Evolutionary conservation across 1,140 invertebrate species (phyloP).

Genomic region (Gryon sp.): DNA sequence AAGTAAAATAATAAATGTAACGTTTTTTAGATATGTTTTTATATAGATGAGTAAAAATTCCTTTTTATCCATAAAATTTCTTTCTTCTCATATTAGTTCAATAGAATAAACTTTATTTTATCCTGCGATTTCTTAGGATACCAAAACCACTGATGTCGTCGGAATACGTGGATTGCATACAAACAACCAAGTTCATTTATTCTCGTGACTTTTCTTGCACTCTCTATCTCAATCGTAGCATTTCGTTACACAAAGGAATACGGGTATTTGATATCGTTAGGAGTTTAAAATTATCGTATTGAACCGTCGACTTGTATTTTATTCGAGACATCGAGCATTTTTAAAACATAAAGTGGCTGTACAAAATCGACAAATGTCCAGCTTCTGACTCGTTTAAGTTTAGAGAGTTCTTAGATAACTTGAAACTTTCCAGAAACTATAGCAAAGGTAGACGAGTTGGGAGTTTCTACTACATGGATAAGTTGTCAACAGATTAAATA

Average conservation of each 20-base stretch:
- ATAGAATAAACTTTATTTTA: no score
- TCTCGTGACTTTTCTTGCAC: background rate
- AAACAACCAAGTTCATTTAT: no score
- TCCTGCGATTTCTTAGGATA: no score
- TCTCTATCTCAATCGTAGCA: background rate
- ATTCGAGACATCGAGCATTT: background rate
- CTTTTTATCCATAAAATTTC: no score
- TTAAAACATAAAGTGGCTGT: constrained; percentile 1
- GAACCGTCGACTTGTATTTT: constrained; percentile 6
- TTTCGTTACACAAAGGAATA: no score
- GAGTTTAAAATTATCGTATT: background rate
- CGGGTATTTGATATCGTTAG: no score
- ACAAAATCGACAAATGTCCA: constrained; percentile 24
- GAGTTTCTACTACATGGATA: constrained; percentile 30
- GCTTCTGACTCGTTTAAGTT: constrained; percentile 22
- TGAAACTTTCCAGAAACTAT: constrained; percentile 16
- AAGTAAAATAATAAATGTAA: no score
- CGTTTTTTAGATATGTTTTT: no score
- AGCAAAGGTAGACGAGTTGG: constrained; percentile 20
- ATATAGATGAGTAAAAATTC: no score
- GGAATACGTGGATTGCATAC: no score
- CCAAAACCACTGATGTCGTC: no score
- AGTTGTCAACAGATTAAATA: constrained; percentile 42
- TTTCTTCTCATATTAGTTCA: no score
- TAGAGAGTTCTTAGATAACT: constrained; percentile 18